Evolutionary conservation across 2,113 vertebrate genomes (phyloP).

Genomic region (Stigmatopora nigra): DNA sequence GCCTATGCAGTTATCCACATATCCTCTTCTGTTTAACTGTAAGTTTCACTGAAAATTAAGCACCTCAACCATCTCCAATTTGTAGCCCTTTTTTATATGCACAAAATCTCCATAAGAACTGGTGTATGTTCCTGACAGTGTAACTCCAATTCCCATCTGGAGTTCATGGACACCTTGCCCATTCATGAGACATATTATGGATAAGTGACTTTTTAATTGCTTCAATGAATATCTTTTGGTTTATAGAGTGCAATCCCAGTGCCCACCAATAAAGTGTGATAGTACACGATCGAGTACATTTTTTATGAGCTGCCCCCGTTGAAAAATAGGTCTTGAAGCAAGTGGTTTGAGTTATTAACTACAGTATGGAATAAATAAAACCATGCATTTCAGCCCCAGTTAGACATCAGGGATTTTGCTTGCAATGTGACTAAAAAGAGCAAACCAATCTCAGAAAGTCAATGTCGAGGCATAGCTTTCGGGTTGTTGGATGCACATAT

Average conservation of each 20-base stretch:
- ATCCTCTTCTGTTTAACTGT: slow-evolving; percentile 20
- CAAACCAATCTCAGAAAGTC: background rate
- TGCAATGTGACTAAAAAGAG: no score
- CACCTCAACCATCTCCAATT: background rate
- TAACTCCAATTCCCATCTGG: slow-evolving; percentile 36
- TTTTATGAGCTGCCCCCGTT: background rate
- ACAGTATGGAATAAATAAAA: background rate
- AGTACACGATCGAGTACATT: background rate
- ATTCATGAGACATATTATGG: background rate
- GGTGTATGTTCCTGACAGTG: slow-evolving; percentile 15
- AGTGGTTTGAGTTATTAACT: background rate
- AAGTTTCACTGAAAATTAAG: background rate
- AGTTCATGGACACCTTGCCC: slow-evolving; percentile 13
- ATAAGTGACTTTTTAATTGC: background rate
- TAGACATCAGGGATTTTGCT: no score
- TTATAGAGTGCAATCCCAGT: background rate
- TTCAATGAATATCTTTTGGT: background rate
- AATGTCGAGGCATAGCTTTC: background rate
- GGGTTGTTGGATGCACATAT: background rate
- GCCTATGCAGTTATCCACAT: background rate
- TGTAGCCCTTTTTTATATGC: background rate
- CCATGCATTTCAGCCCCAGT: no score
- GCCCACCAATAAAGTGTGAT: background rate
- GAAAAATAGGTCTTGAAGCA: background rate
- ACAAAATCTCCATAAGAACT: background rate